Evolutionary conservation across 2,888 invertebrate genomes (phyloP).

Genomic region (Spilosoma lubricipeda): DNA sequence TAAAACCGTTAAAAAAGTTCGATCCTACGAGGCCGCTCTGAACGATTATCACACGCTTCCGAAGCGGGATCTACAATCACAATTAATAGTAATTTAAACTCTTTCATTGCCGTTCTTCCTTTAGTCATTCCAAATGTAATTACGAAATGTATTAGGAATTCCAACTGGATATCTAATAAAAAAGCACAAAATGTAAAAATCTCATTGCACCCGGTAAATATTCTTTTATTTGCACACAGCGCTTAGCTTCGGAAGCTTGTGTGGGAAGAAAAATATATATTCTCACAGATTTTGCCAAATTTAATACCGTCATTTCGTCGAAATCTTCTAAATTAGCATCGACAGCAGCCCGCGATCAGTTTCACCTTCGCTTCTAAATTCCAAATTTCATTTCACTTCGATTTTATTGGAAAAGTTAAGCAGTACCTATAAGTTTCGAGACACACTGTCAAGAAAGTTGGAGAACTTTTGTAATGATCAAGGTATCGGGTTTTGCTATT

Average conservation of each 20-base stretch:
- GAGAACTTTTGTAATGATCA: neutral
- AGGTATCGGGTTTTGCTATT: neutral
- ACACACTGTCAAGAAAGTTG: slow-evolving; percentile 23
- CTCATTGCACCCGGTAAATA: slow-evolving; percentile 32
- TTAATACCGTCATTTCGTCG: slow-evolving; percentile 61
- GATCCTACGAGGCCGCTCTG: too few species aligned
- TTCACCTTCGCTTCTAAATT: slow-evolving; percentile 76
- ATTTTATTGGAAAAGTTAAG: slow-evolving; percentile 84
- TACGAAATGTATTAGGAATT: slow-evolving; percentile 6
- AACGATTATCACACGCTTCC: too few species aligned
- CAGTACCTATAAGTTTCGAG: slow-evolving; percentile 64
- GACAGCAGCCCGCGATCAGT: slow-evolving; percentile 65
- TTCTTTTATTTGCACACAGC: slow-evolving; percentile 28
- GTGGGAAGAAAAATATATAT: slow-evolving; percentile 43
- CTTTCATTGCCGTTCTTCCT: neutral
- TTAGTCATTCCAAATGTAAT: neutral
- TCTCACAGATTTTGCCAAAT: slow-evolving; percentile 60
- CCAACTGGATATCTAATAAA: slow-evolving; percentile 1
- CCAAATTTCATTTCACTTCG: slow-evolving; percentile 80
- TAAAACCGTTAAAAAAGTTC: too few species aligned
- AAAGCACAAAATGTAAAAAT: slow-evolving; percentile 16
- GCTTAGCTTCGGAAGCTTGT: slow-evolving; percentile 39
- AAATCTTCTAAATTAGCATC: slow-evolving; percentile 70
- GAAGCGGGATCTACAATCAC: too few species aligned
- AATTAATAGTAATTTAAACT: neutral